Base-by-base conservation (phyloP, 2,888 invertebrate species). In the Lochmaea crataegi region DNA sequence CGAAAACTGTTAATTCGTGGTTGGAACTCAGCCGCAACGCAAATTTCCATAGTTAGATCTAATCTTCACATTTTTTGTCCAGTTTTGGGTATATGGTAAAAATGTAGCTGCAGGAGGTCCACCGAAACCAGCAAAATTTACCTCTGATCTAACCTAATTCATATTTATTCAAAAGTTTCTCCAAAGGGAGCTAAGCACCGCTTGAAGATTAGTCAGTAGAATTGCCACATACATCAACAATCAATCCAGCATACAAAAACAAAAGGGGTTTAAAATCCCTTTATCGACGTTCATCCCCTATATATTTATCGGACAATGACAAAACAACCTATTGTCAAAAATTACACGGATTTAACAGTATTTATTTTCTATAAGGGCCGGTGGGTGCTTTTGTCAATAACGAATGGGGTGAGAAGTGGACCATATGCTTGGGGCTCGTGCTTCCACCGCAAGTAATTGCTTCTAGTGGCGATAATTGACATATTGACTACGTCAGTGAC, bases 401-500 rank as follows among this genome's bases (percentile, higher is more conserved):
- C 18, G 60, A 61, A 64, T 76, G 75, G 76, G 77, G 75, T 74
- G 75, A 68, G 75, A 73, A 73, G 73, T 73, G 72, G 75, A 65
- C 74, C 74, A 70, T 73, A 74, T 72, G 72, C 77, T n/a, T 65
- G 65, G 68, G 77, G 76, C 80, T 78, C 80, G 81, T 81, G 82
- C 77, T 79, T 75, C 75, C 75, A 81, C 83, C 84, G 78, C 83
- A 84, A 83, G 83, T 84, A 84, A 85, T 84, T 83, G 84, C 83
- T 82, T 81, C 81, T 77, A 79, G 83, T 80, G 82, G 82, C 78
- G 83, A 83, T 85, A 85, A 85, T 84, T 85, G 85, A 85, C 85
- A 85, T 85, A 85, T 85, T 85, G 84, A 83, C 83, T 83, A 81
- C 80, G 84, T 84, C 84, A 83, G 74, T 82, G 83, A 83, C 84